Evolutionary conservation across 2,888 invertebrate species (phyloP), one percentile per base, ranked within the genome.

Genomic region (Himalopsyche anomala): DNA sequence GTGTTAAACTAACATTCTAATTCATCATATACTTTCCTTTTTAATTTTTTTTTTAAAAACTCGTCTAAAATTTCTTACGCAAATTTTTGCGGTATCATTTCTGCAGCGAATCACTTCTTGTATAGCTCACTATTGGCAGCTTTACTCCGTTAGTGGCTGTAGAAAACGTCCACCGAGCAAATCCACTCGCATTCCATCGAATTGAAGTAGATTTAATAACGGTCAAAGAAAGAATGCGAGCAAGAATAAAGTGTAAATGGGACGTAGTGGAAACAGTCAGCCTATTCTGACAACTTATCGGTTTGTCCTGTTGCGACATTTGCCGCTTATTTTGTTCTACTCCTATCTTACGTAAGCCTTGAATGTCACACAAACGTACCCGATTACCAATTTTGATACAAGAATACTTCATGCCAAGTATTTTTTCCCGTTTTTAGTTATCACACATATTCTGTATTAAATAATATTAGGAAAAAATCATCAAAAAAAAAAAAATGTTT

Each of bases 171-270:
- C 81, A 79, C 84, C 79, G 82, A 84, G 84, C 84, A 84, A 86
- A 82, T 87, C 84, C 84, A 83, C 84, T 84, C 85, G 87, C 86
- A 88, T 88, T 88, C 88, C 88, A 87, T 88, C 86, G 88, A 87
- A 88, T 87, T 91, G 92, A 91, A 93, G 92, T 92, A 91, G 92
- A 93, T 93, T 93, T 93, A 93, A 93, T 93, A 93, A 93, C 92
- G 91, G 89, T 84, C 87, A 82, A 85, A 85, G 88, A 89, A 86
- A 91, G 92, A 91, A 92, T 92, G 91, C 81, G 74, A 85, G 28
- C 81, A 84, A 51, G 85, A 86, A 82, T 83, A 87, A 85, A 87
- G 87, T 84, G 85, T 85, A 45, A 74, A 74, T 74, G 51, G 79
- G 69, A 74, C 12, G 42, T 40, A 40, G 74, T 74, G 38, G 38